Percentiles rank a stretch among this genome's conserved stretches.
Evolutionary conservation across 2,113 vertebrate species (phyloP).

Genomic region (Solenodon paradoxus): DNA sequence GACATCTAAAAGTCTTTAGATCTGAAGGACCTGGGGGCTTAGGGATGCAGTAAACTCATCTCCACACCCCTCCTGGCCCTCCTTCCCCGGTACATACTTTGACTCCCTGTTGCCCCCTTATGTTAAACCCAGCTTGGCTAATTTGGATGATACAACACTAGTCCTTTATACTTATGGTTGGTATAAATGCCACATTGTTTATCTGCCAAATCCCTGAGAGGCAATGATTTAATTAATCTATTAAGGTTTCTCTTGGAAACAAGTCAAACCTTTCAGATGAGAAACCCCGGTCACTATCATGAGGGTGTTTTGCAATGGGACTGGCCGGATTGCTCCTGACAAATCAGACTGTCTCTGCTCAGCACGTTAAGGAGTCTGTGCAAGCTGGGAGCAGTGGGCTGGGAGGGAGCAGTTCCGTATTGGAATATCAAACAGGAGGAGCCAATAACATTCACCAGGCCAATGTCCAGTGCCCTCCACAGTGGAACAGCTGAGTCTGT

Average conservation of each 20-base stretch:
- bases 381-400: not conserved
- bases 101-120: not conserved
- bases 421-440: not conserved
- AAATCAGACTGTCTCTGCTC: not conserved
- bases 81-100: not conserved
- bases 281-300: conserved; percentile 52
- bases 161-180: conserved; percentile 43
- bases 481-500: not conserved
- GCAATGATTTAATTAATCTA: conserved; percentile 70
- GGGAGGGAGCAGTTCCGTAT: not conserved
- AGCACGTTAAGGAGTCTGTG: not conserved
- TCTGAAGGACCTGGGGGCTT: not conserved
- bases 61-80: not conserved
- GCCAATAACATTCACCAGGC: not conserved
- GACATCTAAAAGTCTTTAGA: not conserved
- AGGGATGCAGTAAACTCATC: not conserved
- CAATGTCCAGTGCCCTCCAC: not conserved
- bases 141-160: conserved; percentile 40
- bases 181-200: conserved; percentile 58
- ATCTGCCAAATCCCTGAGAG: conserved; percentile 65
- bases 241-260: conserved; percentile 62
- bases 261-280: conserved; percentile 59
- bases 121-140: not conserved
- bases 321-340: not conserved
- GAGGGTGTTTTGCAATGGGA: conserved; percentile 44